These are phyloP conservation scores for Ophion obscuratus DNA, from an alignment of 2,888 invertebrate species.

Conservation along the genomic window DNA sequence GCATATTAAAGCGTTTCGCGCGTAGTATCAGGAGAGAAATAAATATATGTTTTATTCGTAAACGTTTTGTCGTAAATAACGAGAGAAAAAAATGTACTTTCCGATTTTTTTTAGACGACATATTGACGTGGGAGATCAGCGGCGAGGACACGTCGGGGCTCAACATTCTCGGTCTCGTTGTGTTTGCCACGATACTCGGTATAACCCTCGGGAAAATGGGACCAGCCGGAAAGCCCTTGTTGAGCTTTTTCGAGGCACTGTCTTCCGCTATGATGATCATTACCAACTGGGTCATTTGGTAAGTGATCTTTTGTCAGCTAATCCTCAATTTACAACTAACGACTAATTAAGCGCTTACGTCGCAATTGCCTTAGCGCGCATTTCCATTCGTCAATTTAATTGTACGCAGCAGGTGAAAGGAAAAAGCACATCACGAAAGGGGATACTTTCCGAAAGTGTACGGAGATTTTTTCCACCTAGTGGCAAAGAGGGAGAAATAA, in stretches of 20 bases:
- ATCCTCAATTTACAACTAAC: conserved; percentile 13
- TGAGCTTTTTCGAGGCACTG: conserved; percentile 93
- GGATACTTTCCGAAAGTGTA: neutral
- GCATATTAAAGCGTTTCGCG: neutral
- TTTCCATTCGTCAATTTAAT: neutral
- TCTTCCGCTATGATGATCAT: conserved; percentile 98
- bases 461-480: neutral
- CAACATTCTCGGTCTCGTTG: conserved; percentile 94
- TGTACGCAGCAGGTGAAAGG: neutral
- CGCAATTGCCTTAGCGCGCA: neutral
- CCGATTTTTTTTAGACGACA: conserved; percentile 69
- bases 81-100: neutral
- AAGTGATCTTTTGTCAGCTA: conserved; percentile 71
- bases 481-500: neutral
- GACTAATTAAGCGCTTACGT: neutral
- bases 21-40: too few relatives aligned
- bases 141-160: conserved; percentile 90
- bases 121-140: conserved; percentile 88
- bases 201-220: conserved; percentile 96
- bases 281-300: conserved; percentile 98
- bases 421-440: neutral
- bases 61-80: neutral
- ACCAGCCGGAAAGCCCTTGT: conserved; percentile 91
- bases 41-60: too few relatives aligned
- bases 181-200: conserved; percentile 94